Evolutionary conservation across 2,797 vertebrate species (phyloP), one percentile per base, ranked within the genome.

Genomic region (Pitangus sulphuratus): DNA sequence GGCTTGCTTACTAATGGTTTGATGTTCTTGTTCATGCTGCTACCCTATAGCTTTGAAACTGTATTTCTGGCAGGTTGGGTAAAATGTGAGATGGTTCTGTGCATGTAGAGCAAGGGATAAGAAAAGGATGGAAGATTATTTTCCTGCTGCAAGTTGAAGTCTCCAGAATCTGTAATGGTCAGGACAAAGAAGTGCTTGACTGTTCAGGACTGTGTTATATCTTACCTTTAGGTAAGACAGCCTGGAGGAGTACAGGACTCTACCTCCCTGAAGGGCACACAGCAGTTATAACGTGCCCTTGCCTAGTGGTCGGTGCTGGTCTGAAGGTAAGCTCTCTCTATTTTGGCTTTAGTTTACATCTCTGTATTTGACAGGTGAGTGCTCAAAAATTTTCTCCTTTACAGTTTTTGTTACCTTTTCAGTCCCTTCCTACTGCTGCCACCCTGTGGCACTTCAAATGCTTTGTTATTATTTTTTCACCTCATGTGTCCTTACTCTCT

Each of bases 181-280:
- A 6, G 5, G 21, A 37, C 8, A 24, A 74, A 45, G 50, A 61
- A 70, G 26, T 37, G 8, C 33, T 58, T 84, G n/a, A 8, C 31
- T 74, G 4, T 8, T 64, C 3, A 60, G 33, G 11, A n/a, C 35
- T 76, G 4, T 84, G 24, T 83, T 79, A 18, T 18, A n/a, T 89
- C 33, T 45, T 93, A 39, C 58, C 2, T 95, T 69, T 61, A 98
- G 98, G 80, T 91, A 8, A 39, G 15, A 95, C 95, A 84, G 98
- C 98, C 95, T 99, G 99, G 99, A 94, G 99, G 96, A 99, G 99
- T 74, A 99, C 98, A 1, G 99, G 98, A 15, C 97, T 99, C 33
- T 99, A 98, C 74, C 98, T 99, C 24, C 98, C 98, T 42, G 98
- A 98, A 91, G 98, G 98, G 39, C 98, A 98, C 96, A 98, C 97